Base-by-base conservation (phyloP, 23 tunicate species). In the Trididemnum nubilum region DNA sequence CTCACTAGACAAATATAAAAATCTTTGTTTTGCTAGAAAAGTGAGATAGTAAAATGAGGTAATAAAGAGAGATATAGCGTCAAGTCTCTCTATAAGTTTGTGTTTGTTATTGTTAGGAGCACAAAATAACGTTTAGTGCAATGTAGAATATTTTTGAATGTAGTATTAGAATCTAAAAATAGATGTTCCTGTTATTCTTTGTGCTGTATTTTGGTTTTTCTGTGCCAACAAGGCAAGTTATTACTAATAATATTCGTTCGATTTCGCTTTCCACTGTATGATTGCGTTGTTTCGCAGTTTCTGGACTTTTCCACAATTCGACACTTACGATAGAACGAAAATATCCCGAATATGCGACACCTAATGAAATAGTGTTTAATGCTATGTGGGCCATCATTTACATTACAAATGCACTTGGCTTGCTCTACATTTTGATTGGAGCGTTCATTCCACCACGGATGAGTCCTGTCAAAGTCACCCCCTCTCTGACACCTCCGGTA, bases 321-420 rank as follows among this genome's bases (percentile, higher is more conserved):
- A 37, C 78, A 15, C 2, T 39, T 3, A 58, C 37, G 2, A 12
- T 73, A 22, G 78, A 73, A 4, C 2, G 5, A 33, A 77, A 77
- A 26, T 77, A 77, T 30, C 3, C 1, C 5, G 54, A 77, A 54
- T 52, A 51, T 30, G 51, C 51, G 22, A 77, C 81, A 2, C 81
- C 81, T 3, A 19, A 52, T 2, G 81, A 51, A 77, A 54, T 33
- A 26, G 67, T 77, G 9, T 77, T 52, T 29, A 33, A 9, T 2
- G 51, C 54, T 2, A 77, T 77, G 5, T 77, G 81, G 81, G 54
- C 81, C 5, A 28, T 77, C 25, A 77, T 77, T 28, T 77, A 77
- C 25, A 32, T 77, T 3, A 4, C 54, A 37, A 77, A 77, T 32
- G 81, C 66, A 19, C 31, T 77, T 54, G 81, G 81, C 27, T 4